These are phyloP conservation scores for Drosophila helvetica DNA, from an alignment of 2,888 invertebrate genomes.

Conservation along the genomic window DNA sequence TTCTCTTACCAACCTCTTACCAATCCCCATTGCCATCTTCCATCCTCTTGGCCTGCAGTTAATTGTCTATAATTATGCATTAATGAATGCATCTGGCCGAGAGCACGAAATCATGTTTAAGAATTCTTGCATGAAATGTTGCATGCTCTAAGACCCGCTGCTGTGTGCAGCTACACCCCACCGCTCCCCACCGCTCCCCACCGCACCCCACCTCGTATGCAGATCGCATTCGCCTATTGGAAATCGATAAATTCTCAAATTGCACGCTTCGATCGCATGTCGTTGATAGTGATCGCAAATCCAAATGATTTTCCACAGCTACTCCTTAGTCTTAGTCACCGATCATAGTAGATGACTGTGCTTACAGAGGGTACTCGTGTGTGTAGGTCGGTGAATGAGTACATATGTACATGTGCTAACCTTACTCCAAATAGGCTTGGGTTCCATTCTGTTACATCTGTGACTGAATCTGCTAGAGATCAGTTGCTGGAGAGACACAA, in stretches of 20 bases:
- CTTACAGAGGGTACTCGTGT: not conserved
- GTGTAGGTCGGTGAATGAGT: not conserved
- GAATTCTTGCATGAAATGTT: conserved; percentile 75
- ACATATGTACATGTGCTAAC: not conserved
- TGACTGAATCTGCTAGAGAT: not conserved
- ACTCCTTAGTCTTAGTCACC: conserved; percentile 25
- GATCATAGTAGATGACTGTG: conserved; percentile 37
- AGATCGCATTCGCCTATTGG: conserved; percentile 59
- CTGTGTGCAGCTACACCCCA: not conserved
- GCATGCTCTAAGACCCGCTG: conserved; percentile 50
- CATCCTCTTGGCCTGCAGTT: conserved; percentile 45
- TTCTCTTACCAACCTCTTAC: not conserved
- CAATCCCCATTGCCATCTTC: not conserved
- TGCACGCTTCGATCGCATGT: conserved; percentile 71
- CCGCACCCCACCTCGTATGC: conserved; percentile 21
- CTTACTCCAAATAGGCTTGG: not conserved
- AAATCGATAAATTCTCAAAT: conserved; percentile 76
- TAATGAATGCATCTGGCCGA: conserved; percentile 78
- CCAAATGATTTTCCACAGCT: conserved; percentile 38
- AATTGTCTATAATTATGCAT: conserved; percentile 80
- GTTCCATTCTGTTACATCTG: not conserved
- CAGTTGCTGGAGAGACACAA: not conserved
- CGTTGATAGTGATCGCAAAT: conserved; percentile 46
- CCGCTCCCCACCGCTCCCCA: too few species aligned
- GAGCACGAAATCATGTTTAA: conserved; percentile 73